Evolutionary conservation across 2,888 invertebrate species (phyloP).

Genomic region (Carpatolechia fugitivella): DNA sequence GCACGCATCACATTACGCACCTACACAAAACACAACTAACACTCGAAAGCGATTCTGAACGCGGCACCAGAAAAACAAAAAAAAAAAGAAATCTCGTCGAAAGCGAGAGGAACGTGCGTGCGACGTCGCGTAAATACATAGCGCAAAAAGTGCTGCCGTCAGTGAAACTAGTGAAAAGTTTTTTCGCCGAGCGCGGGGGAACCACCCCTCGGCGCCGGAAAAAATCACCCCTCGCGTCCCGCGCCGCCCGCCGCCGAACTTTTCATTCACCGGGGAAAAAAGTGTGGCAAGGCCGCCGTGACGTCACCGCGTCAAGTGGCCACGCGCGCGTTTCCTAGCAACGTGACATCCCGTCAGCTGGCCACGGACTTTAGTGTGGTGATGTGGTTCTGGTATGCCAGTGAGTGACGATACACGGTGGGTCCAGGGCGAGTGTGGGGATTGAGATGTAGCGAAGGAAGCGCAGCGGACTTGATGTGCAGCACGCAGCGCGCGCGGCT

Average conservation of each 20-base stretch:
- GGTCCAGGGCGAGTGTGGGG: slow-evolving; percentile 41
- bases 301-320: slow-evolving; percentile 76
- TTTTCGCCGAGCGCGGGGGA: slow-evolving; percentile 70
- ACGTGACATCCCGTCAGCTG: slow-evolving; percentile 51
- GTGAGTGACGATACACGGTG: slow-evolving; percentile 47
- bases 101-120: slow-evolving; percentile 66
- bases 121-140: slow-evolving; percentile 68
- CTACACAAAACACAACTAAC: slow-evolving; percentile 30
- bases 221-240: slow-evolving; percentile 71
- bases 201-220: slow-evolving; percentile 70
- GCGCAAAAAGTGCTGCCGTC: slow-evolving; percentile 76
- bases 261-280: slow-evolving; percentile 82
- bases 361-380: slow-evolving; percentile 11
- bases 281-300: slow-evolving; percentile 80
- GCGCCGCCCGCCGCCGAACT: slow-evolving; percentile 76
- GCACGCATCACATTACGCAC: slow-evolving; percentile 58
- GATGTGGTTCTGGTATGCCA: slow-evolving; percentile 30
- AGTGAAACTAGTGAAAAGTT: slow-evolving; percentile 78
- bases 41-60: slow-evolving; percentile 34
- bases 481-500: slow-evolving; percentile 74
- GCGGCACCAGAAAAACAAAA: slow-evolving; percentile 35
- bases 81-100: slow-evolving; percentile 45
- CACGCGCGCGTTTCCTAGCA: slow-evolving; percentile 75
- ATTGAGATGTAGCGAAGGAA: slow-evolving; percentile 59
- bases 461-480: slow-evolving; percentile 63